Evolutionary conservation across 2,797 vertebrate species (phyloP).

Genomic region (Octomys mimax): DNA sequence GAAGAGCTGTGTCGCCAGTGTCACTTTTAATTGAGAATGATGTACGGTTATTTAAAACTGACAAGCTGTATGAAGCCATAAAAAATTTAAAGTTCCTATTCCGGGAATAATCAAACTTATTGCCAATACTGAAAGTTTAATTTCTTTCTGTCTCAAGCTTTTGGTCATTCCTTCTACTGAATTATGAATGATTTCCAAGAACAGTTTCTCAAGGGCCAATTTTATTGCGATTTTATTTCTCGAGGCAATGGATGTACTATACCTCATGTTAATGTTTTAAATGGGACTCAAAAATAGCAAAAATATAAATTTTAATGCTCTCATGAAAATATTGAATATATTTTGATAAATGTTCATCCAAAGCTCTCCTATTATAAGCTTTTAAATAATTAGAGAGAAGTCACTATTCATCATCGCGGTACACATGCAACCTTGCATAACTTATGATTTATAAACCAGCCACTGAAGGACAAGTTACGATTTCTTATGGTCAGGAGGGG

Average conservation of each 20-base stretch:
- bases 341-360: constrained; percentile 3
- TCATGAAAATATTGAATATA: neutral
- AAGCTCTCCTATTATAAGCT: neutral
- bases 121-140: constrained; percentile 44
- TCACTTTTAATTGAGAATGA: neutral
- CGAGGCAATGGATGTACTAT: neutral
- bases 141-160: constrained; percentile 64
- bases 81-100: neutral
- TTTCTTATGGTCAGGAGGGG: neutral
- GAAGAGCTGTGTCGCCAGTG: neutral
- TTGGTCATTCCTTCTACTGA: constrained; percentile 36
- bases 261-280: neutral
- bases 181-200: constrained; percentile 61
- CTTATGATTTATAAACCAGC: neutral
- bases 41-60: constrained; percentile 10
- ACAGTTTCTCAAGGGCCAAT: constrained; percentile 10
- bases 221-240: constrained; percentile 1
- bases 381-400: constrained; percentile 30
- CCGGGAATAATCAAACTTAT: constrained; percentile 1
- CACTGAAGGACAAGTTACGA: neutral
- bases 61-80: neutral
- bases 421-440: neutral
- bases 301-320: neutral
- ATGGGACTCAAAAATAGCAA: neutral
- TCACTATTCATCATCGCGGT: neutral